Conservation (phyloP, 2,888 invertebrate genomes). For the Dermolepida albohirtum region DNA sequence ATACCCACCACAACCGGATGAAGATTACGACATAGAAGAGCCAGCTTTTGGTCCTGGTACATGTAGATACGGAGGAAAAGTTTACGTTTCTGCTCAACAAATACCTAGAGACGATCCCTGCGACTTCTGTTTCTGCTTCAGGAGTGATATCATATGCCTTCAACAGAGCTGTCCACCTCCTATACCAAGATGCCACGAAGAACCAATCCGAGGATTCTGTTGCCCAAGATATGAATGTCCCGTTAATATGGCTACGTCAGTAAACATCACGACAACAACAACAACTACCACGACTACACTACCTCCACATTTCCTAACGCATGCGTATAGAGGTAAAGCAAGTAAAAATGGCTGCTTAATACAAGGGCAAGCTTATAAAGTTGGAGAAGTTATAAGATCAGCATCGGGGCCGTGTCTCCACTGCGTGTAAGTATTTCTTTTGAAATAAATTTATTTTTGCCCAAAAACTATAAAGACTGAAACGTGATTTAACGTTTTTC, state of each 20-base stretch:
- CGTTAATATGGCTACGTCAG: constrained; percentile 85
- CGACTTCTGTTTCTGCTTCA: constrained; percentile 97
- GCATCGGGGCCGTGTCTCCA: constrained; percentile 93
- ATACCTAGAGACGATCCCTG: constrained; percentile 95
- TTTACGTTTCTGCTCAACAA: constrained; percentile 94
- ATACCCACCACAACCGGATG: constrained; percentile 62
- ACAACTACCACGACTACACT: constrained; percentile 88
- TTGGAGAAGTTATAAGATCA: constrained; percentile 86
- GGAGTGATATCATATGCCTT: constrained; percentile 94
- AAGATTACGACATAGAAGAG: constrained; percentile 81
- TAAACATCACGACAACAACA: constrained; percentile 88
- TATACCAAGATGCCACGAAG: constrained; percentile 90
- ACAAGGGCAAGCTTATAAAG: constrained; percentile 84
- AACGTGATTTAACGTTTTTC: too few species aligned
- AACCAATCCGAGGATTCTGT: constrained; percentile 93
- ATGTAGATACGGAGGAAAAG: constrained; percentile 91
- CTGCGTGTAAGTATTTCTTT: constrained; percentile 85
- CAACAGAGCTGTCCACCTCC: constrained; percentile 97
- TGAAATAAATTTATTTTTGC: neutral
- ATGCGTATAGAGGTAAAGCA: constrained; percentile 81
- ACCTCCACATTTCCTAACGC: constrained; percentile 85
- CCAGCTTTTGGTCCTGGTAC: constrained; percentile 88
- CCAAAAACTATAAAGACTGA: too few species aligned
- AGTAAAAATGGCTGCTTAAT: constrained; percentile 87
- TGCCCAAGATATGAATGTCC: constrained; percentile 95